Conservation (phyloP, 1,140 invertebrate species). For the Drosophila melanica region DNA sequence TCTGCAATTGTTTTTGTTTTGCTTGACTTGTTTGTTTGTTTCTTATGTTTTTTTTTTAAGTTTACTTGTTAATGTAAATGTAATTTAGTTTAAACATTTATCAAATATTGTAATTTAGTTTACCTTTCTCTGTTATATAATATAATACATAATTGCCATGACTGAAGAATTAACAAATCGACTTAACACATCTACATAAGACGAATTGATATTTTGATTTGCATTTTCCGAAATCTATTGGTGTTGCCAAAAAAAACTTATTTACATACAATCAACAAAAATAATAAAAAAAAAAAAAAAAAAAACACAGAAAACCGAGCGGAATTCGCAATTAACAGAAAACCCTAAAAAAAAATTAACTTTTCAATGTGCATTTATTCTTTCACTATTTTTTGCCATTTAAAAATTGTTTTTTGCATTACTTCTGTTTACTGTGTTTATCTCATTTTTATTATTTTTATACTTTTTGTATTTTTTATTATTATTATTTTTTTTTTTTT, state of each 20-base stretch:
- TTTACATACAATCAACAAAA: slow-evolving; percentile 75
- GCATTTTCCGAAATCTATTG: slow-evolving; percentile 2
- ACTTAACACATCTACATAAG: slow-evolving; percentile 67
- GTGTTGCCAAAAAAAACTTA: slow-evolving; percentile 57
- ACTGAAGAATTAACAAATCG: slow-evolving; percentile 62
- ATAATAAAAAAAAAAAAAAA: slow-evolving; percentile 41
- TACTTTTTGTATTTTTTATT: slow-evolving; percentile 25
- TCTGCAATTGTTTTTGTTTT: slow-evolving; percentile 35
- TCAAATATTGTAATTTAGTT: slow-evolving; percentile 47
- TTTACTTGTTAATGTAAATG: slow-evolving; percentile 34
- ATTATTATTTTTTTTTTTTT: slow-evolving; percentile 41
- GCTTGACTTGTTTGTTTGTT: slow-evolving; percentile 19
- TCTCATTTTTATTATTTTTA: slow-evolving; percentile 36
- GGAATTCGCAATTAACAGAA: slow-evolving; percentile 56
- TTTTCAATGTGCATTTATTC: slow-evolving; percentile 52
- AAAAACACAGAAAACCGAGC: slow-evolving; percentile 64
- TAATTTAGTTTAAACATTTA: slow-evolving; percentile 30
- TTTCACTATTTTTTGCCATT: slow-evolving; percentile 16
- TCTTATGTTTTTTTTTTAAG: slow-evolving; percentile 10
- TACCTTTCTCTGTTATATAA: slow-evolving; percentile 56
- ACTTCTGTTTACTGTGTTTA: slow-evolving; percentile 32
- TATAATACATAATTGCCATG: slow-evolving; percentile 80
- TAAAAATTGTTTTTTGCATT: slow-evolving; percentile 43
- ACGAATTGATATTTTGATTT: slow-evolving; percentile 73
- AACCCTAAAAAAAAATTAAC: slow-evolving; percentile 50